Evolutionary conservation across 2,113 vertebrate species (phyloP), one percentile per base, ranked within the genome.

Genomic region (Ceyx margarethae): DNA sequence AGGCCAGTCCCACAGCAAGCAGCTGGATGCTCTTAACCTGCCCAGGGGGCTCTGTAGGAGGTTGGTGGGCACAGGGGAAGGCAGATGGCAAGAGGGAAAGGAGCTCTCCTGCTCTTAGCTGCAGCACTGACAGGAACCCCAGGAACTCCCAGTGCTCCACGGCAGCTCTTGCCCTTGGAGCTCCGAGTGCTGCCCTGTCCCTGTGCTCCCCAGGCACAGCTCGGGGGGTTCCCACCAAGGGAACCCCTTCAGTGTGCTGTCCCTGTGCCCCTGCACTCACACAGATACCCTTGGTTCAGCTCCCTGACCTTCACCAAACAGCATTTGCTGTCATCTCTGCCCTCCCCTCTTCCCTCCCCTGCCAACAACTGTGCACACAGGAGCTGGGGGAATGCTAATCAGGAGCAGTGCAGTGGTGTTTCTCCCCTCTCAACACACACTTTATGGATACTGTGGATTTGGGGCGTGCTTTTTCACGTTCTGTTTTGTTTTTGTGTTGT

Each of bases 361-460:
- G 90, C 54, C 93, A 85, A n/a, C 84, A 89, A 51, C 77, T 81
- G 66, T 80, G 90, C 86, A 90, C 88, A 91, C 94, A 94, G 95
- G 93, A 94, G 90, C 90, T 90, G 43, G 87, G 88, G 45, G 85
- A 91, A 90, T 93, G 93, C 94, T 94, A 90, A 96, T 96, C 93
- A 93, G 95, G 93, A 90, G 79, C 73, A 95, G 94, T 79, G 77
- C 37, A 73, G 79, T 28, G 19, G 29, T 28, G 12, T 90, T 95
- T 87, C 86, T 91, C 90, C 77, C 81, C 91, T 86, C 46, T 78
- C 76, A 95, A 76, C 91, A 87, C 82, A 73, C 61, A 64, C 60
- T 94, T 94, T 83, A 92, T 87, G 93, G 85, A 60, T 93, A 12
- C 37, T 91, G 81, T 77, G 90, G 26, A 45, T 5, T 87, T 85